Evolutionary conservation across 2,888 invertebrate genomes (phyloP).

Genomic region (Tanytarsus gracilentus): DNA sequence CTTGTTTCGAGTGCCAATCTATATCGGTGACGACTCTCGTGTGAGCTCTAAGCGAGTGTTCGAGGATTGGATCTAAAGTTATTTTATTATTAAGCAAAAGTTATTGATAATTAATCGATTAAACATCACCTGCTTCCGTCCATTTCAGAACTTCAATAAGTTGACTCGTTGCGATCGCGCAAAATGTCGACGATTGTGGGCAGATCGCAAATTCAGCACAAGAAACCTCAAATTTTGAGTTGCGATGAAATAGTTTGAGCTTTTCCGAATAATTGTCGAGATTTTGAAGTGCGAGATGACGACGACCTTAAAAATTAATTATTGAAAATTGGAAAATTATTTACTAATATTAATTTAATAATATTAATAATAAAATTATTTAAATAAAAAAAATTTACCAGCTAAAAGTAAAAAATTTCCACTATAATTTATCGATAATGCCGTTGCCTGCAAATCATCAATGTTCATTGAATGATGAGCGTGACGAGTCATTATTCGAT

Average conservation of each 20-base stretch:
- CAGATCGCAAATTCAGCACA: constrained; percentile 90
- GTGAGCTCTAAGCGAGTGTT: constrained; percentile 66
- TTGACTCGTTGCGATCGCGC: constrained; percentile 82
- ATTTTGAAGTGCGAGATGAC: constrained; percentile 68
- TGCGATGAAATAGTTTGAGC: constrained; percentile 69
- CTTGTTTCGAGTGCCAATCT: constrained; percentile 73
- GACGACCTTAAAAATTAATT: too few relatives aligned
- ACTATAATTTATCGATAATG: constrained; percentile 83
- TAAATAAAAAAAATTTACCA: constrained; percentile 41
- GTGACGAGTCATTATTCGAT: not conserved
- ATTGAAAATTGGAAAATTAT: not conserved
- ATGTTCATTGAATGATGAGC: constrained; percentile 6
- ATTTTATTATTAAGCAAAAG: too few relatives aligned
- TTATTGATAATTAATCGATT: too few relatives aligned
- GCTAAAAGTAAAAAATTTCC: constrained; percentile 80
- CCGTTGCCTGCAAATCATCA: constrained; percentile 73
- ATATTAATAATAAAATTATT: constrained; percentile 11
- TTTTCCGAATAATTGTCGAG: constrained; percentile 50
- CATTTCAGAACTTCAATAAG: constrained; percentile 78
- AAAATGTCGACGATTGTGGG: constrained; percentile 63
- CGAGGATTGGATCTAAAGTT: constrained; percentile 59
- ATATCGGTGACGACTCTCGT: constrained; percentile 82
- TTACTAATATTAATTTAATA: constrained; percentile 30
- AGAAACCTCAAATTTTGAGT: constrained; percentile 88
- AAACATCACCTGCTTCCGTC: constrained; percentile 62